These are phyloP conservation scores for Sciurus carolinensis DNA, from an alignment of 2,797 vertebrate species.

Conservation along the genomic window DNA sequence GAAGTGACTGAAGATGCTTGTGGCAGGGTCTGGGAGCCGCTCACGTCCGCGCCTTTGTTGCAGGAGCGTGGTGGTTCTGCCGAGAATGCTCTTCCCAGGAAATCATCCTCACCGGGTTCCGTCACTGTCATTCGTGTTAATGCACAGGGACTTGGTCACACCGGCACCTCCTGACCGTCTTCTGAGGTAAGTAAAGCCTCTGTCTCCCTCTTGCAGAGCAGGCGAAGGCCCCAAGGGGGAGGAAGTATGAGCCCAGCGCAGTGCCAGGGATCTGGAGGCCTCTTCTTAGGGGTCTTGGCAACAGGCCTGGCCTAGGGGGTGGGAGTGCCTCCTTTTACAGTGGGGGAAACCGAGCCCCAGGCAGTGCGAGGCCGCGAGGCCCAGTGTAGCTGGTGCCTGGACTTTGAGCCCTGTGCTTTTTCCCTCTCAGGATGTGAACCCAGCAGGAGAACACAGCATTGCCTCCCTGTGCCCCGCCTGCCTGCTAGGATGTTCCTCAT, in stretches of 20 bases:
- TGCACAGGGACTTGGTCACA: accelerated
- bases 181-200: neutral
- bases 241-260: accelerated
- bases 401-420: neutral
- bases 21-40: neutral
- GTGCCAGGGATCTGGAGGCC: accelerated
- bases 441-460: slow-evolving; percentile 80
- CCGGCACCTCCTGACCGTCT: accelerated
- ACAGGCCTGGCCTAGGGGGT: no score
- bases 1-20: accelerated
- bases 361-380: neutral
- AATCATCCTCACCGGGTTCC: accelerated
- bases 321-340: neutral
- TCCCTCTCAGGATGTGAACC: slow-evolving; percentile 91
- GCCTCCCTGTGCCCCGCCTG: slow-evolving; percentile 81
- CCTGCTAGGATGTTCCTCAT: slow-evolving; percentile 98
- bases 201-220: neutral
- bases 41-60: neutral
- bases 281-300: neutral
- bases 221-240: accelerated
- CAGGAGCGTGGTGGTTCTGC: neutral
- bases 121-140: accelerated
- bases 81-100: accelerated
- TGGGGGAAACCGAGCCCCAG: neutral
- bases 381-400: neutral